A percentile compares a stretch with the other conserved stretches of the same genome.
Conservation (phyloP, 2,797 vertebrate species). For the Merluccius polli region DNA sequence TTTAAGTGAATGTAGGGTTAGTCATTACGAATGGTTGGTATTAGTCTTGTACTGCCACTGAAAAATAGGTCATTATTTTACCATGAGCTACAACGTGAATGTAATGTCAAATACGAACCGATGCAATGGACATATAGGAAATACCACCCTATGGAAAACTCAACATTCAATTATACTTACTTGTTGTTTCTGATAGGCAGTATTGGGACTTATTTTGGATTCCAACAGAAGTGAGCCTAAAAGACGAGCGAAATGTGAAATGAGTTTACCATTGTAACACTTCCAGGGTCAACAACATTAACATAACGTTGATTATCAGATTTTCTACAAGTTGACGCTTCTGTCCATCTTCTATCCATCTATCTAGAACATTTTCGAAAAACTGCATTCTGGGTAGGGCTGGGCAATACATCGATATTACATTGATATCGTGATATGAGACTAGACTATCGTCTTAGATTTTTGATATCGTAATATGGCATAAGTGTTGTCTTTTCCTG, state of each 20-base stretch:
- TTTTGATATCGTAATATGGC: too few species aligned
- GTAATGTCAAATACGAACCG: not conserved
- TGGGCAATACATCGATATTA: too few species aligned
- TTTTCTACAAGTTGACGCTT: not conserved
- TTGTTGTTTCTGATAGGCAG: constrained; percentile 99
- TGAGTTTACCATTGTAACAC: not conserved
- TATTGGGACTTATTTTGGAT: constrained; percentile 98
- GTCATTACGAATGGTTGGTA: not conserved
- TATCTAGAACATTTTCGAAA: not conserved
- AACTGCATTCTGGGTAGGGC: too few species aligned
- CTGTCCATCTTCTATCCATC: too few species aligned
- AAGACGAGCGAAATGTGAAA: constrained; percentile 57
- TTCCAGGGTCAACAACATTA: not conserved
- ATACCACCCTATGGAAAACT: not conserved
- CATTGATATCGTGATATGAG: too few species aligned
- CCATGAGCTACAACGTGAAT: not conserved
- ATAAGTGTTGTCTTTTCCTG: too few species aligned
- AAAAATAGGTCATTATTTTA: too few species aligned
- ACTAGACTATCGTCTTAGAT: too few species aligned
- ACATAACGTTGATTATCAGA: not conserved
- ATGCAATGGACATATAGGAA: not conserved
- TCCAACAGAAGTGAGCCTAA: constrained; percentile 94
- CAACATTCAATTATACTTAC: constrained; percentile 66
- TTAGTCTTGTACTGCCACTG: not conserved
- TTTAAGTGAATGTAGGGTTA: not conserved